Evolutionary conservation across 92 coral and sea anemone species (phyloP), one percentile per base, ranked within the genome.

Genomic region (Umimayanthus kanabou): DNA sequence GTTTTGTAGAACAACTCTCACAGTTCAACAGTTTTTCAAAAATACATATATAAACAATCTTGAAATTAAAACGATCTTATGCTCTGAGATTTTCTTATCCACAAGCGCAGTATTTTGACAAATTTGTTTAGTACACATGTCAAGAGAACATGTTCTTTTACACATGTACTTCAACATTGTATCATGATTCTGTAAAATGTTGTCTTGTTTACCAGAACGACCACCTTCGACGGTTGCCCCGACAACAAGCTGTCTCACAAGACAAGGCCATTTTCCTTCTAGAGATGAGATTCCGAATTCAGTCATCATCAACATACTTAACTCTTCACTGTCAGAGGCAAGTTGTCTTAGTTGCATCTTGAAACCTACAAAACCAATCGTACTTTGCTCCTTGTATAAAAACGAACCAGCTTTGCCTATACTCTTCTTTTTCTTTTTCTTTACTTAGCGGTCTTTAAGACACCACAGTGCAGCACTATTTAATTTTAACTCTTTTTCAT

Each of bases 291-390:
- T 70, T 33, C 43, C 87, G 15, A 83, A 83, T 45, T 39, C 78
- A 5, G 14, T 83, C 28, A 71, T 83, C n/a, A 71, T 83, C 65
- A 83, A 43, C 77, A 26, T 70, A 67, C 76, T 83, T 8, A 83
- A 25, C 4, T 16, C 87, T 47, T 20, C 78, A n/a, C 61, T 83
- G 4, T 45, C 65, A 14, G 77, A 83, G 76, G 87, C 42, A 83
- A 82, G 71, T 58, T 28, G 13, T 5, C 16, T n/a, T 40, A 5
- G 9, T 4, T 43, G 7, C 20, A 20, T 61, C 23, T 61, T 61
- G 77, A 15, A 73, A 75, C 6, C 22, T 39, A 37, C 29, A 14
- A 43, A 39, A 75, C 25, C 79, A 39, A 28, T 53, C 6, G 77
- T n/a, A 73, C 9, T 29, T 73, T 15, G 11, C 47, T 39, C 1